phyloP scores from a whole-genome alignment of 1,140 invertebrate genomes.

The Drosophila watanabei region DNA sequence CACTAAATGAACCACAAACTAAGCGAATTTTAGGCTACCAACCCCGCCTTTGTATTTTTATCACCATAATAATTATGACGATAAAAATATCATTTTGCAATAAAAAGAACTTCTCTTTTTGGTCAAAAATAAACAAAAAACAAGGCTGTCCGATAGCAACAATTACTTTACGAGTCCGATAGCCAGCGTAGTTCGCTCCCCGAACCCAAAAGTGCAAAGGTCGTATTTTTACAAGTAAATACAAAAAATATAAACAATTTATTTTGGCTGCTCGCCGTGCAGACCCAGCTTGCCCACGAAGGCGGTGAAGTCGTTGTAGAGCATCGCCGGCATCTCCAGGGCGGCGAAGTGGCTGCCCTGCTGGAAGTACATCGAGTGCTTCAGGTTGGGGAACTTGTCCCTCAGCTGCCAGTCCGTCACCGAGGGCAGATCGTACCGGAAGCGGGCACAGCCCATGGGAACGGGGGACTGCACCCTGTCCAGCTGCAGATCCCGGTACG shows the following conservation, averaged over 20 bases:
- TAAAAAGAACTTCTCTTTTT: background rate
- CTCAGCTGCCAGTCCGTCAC: constrained; percentile 88
- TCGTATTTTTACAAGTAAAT: background rate
- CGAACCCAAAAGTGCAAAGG: background rate
- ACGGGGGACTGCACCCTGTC: constrained; percentile 88
- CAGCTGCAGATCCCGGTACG: constrained; percentile 82
- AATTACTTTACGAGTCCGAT: background rate
- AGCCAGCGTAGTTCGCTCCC: too few species aligned
- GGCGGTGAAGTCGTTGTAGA: constrained; percentile 89
- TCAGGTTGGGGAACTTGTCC: constrained; percentile 88
- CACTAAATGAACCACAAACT: background rate
- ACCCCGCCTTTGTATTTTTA: background rate
- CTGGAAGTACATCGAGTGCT: constrained; percentile 88
- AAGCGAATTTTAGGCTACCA: background rate
- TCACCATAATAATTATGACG: background rate
- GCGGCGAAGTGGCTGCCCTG: constrained; percentile 95
- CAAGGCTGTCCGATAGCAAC: background rate
- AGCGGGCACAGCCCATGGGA: constrained; percentile 89
- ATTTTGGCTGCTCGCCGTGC: constrained; percentile 17
- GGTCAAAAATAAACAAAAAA: background rate
- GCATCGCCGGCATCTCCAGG: constrained; percentile 90
- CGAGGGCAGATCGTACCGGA: constrained; percentile 88
- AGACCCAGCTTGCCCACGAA: constrained; percentile 63
- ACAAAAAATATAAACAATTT: constrained; percentile 23
- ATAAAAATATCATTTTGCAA: background rate